Evolutionary conservation across 2,888 invertebrate species (phyloP).

Genomic region (Drosophila buzzatii): DNA sequence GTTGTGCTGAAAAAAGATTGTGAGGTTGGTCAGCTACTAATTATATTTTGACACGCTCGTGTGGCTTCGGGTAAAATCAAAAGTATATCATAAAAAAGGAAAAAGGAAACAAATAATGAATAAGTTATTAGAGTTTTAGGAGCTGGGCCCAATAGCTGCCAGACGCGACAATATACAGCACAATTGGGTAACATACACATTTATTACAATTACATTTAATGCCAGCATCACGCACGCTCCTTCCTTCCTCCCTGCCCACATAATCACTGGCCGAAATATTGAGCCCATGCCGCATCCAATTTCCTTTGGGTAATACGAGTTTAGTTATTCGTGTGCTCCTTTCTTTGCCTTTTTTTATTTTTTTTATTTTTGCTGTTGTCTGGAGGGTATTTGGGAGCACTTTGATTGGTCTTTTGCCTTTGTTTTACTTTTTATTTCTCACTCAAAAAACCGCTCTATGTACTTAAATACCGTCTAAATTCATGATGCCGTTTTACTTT

Average conservation of each 20-base stretch:
- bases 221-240: constrained; percentile 14
- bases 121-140: constrained; percentile 5
- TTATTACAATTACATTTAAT: constrained; percentile 70
- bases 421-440: constrained; percentile 35
- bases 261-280: neutral
- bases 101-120: neutral
- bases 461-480: constrained; percentile 29
- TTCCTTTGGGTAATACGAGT: constrained; percentile 18
- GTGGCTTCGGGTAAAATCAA: neutral
- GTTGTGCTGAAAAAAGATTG: constrained; percentile 15
- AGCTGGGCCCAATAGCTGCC: neutral
- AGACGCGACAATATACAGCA: constrained; percentile 26
- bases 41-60: constrained; percentile 22
- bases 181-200: constrained; percentile 68
- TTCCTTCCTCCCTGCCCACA: neutral
- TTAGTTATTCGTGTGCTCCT: neutral
- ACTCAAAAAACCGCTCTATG: neutral
- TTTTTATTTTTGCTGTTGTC: neutral
- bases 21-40: constrained; percentile 7
- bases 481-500: constrained; percentile 15
- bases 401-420: constrained; percentile 25
- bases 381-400: neutral
- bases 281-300: constrained; percentile 20
- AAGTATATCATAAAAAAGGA: neutral
- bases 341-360: neutral